Conservation (phyloP, 2,888 invertebrate species). For the Nemotelus pantherinus region DNA sequence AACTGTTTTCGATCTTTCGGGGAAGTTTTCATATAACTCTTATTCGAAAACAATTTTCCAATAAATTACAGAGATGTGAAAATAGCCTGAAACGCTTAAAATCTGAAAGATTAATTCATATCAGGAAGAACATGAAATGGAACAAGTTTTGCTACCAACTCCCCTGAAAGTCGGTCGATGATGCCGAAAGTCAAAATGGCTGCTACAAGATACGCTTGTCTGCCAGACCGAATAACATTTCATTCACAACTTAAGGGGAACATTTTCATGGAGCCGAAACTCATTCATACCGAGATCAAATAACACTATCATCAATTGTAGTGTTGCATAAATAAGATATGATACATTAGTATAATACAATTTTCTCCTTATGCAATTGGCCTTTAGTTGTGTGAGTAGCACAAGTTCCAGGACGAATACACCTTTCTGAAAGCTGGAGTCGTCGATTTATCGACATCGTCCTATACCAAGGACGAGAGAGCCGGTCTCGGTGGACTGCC, state of each 20-base stretch:
- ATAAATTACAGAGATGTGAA: too few relatives aligned
- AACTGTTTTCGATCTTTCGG: too few relatives aligned
- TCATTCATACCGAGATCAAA: not conserved
- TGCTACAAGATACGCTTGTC: not conserved
- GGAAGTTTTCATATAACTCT: too few relatives aligned
- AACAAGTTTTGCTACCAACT: too few relatives aligned
- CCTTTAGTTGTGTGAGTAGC: not conserved
- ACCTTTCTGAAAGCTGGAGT: slow-evolving; percentile 19
- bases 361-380: not conserved
- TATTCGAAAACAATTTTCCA: too few relatives aligned
- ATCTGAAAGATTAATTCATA: too few relatives aligned
- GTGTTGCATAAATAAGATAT: not conserved
- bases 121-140: too few relatives aligned
- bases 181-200: not conserved
- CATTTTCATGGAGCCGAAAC: not conserved
- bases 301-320: not conserved
- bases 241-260: not conserved
- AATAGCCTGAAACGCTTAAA: too few relatives aligned
- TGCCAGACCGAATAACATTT: not conserved
- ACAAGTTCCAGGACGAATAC: slow-evolving; percentile 1
- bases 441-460: slow-evolving; percentile 48
- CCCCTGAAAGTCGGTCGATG: not conserved
- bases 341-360: slow-evolving; percentile 28
- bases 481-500: slow-evolving; percentile 64
- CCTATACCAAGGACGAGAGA: slow-evolving; percentile 65